These are phyloP conservation scores for Mystacides longicornis DNA, from an alignment of 2,888 invertebrate species.

Conservation along the genomic window DNA sequence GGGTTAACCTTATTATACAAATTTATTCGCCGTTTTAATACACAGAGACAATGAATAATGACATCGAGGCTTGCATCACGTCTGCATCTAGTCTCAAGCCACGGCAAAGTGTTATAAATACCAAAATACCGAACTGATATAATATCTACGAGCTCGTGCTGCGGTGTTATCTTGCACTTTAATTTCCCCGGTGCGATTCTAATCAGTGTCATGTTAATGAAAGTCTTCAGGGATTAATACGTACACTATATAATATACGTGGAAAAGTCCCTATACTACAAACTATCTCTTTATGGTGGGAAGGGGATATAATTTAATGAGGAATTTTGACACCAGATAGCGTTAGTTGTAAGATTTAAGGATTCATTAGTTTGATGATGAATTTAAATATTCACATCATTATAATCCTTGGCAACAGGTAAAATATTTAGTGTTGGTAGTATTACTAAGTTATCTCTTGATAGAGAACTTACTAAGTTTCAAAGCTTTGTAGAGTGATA, in stretches of 20 bases:
- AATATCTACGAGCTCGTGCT: not conserved
- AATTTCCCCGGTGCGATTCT: conserved; percentile 20
- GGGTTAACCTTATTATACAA: too few species aligned
- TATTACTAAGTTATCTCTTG: too few species aligned
- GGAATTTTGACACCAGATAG: not conserved
- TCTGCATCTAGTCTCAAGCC: not conserved
- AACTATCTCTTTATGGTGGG: too few species aligned
- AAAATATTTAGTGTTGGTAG: too few species aligned
- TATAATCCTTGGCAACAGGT: too few species aligned
- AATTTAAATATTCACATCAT: too few species aligned
- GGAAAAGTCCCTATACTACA: too few species aligned
- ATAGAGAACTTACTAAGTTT: too few species aligned
- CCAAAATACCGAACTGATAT: not conserved
- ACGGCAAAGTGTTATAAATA: not conserved
- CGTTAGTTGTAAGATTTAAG: too few species aligned
- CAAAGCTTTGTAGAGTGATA: too few species aligned
- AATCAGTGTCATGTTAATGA: conserved; percentile 25
- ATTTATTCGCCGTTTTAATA: not conserved
- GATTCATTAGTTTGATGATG: too few species aligned
- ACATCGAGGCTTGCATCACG: not conserved
- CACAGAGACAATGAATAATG: not conserved
- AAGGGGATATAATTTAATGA: too few species aligned
- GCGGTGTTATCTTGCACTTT: conserved; percentile 18
- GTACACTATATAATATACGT: not conserved
- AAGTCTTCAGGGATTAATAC: conserved; percentile 8